Evolutionary conservation across 2,888 invertebrate genomes (phyloP), one percentile per base, ranked within the genome.

Genomic region (Apamea sordens): DNA sequence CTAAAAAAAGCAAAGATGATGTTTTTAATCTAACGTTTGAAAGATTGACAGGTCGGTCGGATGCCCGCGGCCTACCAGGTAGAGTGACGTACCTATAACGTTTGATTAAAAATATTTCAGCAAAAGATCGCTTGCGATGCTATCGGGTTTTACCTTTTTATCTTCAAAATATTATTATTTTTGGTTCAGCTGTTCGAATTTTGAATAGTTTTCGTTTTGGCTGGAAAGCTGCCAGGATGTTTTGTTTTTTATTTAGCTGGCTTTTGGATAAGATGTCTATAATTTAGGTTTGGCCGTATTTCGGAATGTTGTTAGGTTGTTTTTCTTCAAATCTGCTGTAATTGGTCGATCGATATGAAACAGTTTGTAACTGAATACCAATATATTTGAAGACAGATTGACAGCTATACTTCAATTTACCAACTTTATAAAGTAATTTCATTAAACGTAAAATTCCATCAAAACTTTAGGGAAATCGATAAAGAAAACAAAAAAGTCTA

Each of bases 61-160:
- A 94, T 91, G 93, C 92, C 92, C 92, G 92, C 92, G 88, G 89
- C 89, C 89, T 92, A 93, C 93, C 96, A 96, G 96, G 96, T 96
- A 73, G 13, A 28, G 53, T 94, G 41, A 83, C 44, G 44, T 53
- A 32, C 56, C 56, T 59, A 59, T 59, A 24, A 56, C 61, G 92
- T 95, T 96, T 96, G 96, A 96, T 96, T 97, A 96, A 96, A 96
- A 96, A 96, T 95, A 95, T 96, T 96, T 96, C 95, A 96, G 96
- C 96, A 93, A 95, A 95, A 93, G 93, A 89, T 85, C 84, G 84
- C 89, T 85, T 67, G 83, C 86, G 94, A 93, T 94, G 89, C 89
- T 93, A 94, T 94, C 93, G 89, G 83, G 84, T 90, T 90, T 87
- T 84, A 87, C 83, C 81, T 89, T 92, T 91, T 91, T 90, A 88